phyloP scores from a whole-genome alignment of 2,888 invertebrate genomes.

The Philonicus albiceps region DNA sequence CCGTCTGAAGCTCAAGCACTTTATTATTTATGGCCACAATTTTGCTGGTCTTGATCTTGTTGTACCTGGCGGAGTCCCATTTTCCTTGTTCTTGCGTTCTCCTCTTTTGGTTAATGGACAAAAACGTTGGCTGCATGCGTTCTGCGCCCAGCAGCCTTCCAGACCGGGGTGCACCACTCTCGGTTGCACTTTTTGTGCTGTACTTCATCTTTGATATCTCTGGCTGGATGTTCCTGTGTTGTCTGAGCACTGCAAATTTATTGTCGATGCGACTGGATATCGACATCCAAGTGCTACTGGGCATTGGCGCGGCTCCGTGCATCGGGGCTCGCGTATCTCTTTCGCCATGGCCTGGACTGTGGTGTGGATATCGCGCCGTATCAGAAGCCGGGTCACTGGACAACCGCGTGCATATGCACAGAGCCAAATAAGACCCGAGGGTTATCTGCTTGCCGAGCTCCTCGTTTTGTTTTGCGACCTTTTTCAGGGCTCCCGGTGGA shows the following conservation, averaged over 20 bases:
- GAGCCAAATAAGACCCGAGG: conserved; percentile 38
- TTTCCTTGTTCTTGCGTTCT: conserved; percentile 37
- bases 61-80: conserved; percentile 39
- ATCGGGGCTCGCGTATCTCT: conserved; percentile 9
- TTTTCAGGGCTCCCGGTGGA: background rate
- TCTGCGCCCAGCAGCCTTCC: conserved; percentile 24
- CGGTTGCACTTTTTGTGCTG: conserved; percentile 37
- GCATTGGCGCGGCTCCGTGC: conserved; percentile 53
- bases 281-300: conserved; percentile 63
- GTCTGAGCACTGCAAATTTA: conserved; percentile 59
- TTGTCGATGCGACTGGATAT: conserved; percentile 62
- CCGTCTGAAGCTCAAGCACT: conserved; percentile 44
- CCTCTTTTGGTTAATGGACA: conserved; percentile 46
- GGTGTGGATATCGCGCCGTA: conserved; percentile 16
- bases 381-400: conserved; percentile 19
- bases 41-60: conserved; percentile 37
- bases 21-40: conserved; percentile 48
- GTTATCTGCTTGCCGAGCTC: conserved; percentile 18
- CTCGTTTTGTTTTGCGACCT: background rate
- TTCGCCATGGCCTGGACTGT: conserved; percentile 2
- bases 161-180: conserved; percentile 21
- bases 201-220: conserved; percentile 40
- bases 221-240: conserved; percentile 42
- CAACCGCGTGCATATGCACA: background rate
- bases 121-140: conserved; percentile 41